phyloP scores from a whole-genome alignment of 2,797 vertebrate species.

The Anas bahamensis region DNA sequence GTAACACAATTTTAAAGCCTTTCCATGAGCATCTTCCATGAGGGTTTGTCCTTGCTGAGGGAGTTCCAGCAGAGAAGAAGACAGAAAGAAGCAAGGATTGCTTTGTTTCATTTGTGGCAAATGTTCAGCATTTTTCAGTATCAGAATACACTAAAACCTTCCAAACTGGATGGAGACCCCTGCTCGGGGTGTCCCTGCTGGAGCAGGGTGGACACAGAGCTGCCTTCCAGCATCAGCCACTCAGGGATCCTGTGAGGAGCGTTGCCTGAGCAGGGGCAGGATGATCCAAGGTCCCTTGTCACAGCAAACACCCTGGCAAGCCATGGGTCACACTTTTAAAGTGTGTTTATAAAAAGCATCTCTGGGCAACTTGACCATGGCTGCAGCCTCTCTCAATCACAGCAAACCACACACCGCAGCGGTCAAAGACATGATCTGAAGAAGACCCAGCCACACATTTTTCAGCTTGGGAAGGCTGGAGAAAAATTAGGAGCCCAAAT shows the following conservation, averaged over 20 bases:
- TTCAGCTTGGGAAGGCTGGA: background rate
- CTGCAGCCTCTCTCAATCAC: fast-evolving
- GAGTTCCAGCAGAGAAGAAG: background rate
- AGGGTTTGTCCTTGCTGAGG: background rate
- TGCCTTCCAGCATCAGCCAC: too few relatives aligned
- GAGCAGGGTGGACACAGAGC: too few relatives aligned
- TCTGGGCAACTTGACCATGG: background rate
- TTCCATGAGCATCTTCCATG: background rate
- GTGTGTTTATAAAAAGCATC: background rate
- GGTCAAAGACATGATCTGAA: fast-evolving
- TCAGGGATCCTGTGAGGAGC: background rate
- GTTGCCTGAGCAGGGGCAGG: background rate
- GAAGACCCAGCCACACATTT: background rate
- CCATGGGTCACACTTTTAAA: too few relatives aligned
- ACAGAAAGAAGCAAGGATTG: background rate
- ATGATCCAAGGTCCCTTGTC: background rate
- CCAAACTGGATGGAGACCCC: background rate
- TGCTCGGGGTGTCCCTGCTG: too few relatives aligned
- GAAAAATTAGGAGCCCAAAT: background rate
- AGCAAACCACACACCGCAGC: fast-evolving
- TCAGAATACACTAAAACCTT: background rate
- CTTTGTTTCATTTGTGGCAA: background rate
- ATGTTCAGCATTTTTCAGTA: background rate
- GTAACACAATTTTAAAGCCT: background rate
- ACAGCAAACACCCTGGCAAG: background rate